phyloP scores from a whole-genome alignment of 2,113 vertebrate genomes.

The Python bivittatus region DNA sequence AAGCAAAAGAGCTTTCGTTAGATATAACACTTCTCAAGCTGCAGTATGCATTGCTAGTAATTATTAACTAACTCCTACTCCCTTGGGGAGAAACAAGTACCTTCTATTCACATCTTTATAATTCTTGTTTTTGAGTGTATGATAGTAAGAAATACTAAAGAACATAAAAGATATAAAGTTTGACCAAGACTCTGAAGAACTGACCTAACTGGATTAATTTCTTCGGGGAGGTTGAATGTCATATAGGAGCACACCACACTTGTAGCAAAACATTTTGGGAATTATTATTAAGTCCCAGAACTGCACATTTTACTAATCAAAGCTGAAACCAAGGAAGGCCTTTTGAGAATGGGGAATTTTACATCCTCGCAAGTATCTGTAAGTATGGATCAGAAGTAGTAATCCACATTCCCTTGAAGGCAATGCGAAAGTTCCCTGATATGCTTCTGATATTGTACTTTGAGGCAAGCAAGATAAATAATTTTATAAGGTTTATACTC shows the following conservation, averaged over 20 bases:
- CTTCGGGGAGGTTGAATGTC: no score
- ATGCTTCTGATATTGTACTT: background rate
- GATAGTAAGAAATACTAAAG: background rate
- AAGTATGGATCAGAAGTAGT: background rate
- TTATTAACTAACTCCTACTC: background rate
- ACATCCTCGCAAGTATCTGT: background rate
- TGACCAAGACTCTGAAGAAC: background rate
- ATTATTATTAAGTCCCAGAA: background rate
- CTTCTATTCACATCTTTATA: background rate
- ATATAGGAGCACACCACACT: background rate
- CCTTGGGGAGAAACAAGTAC: background rate
- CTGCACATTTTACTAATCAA: background rate
- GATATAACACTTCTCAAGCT: background rate
- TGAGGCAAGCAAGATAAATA: background rate
- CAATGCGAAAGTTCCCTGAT: background rate
- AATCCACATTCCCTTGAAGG: background rate
- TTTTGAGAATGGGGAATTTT: background rate
- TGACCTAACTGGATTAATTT: background rate
- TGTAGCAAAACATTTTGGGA: background rate
- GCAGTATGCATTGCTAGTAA: background rate
- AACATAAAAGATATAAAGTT: background rate
- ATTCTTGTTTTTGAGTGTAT: background rate
- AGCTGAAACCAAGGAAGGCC: background rate
- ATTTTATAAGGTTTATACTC: background rate
- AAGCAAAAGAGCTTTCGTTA: background rate